Evolutionary conservation across 1,140 invertebrate genomes (phyloP).

Genomic region (Hirudo medicinalis): DNA sequence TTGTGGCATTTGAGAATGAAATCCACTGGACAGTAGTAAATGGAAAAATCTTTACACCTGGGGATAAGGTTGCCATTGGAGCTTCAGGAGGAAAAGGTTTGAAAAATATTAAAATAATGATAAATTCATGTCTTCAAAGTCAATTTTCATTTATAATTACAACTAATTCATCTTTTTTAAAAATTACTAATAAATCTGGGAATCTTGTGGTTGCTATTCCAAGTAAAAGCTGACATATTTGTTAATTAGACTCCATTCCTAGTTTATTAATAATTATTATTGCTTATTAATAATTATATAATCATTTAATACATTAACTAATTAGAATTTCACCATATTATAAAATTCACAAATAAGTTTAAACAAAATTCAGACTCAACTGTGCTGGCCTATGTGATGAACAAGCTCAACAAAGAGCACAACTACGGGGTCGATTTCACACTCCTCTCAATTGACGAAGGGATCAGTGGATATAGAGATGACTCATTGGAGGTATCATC

Average conservation of each 20-base stretch:
- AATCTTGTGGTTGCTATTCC: no score
- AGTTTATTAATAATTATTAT: no score
- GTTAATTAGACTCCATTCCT: neutral
- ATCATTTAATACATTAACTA: neutral
- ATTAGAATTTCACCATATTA: neutral
- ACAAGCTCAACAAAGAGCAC: slow-evolving; percentile 76
- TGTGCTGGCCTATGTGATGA: slow-evolving; percentile 75
- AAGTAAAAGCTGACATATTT: no score
- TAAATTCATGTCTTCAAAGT: neutral
- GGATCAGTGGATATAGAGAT: slow-evolving; percentile 93
- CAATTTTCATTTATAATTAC: no score
- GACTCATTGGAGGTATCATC: slow-evolving; percentile 69
- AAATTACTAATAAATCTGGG: no score
- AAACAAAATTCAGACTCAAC: slow-evolving; percentile 69
- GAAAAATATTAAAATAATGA: neutral
- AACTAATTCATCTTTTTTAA: no score
- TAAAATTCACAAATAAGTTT: neutral
- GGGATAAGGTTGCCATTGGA: slow-evolving; percentile 80
- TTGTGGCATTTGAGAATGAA: slow-evolving; percentile 83
- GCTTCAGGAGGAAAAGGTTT: slow-evolving; percentile 85
- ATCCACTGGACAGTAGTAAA: slow-evolving; percentile 82
- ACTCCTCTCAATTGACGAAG: slow-evolving; percentile 93
- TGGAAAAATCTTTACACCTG: slow-evolving; percentile 68
- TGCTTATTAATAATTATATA: neutral
- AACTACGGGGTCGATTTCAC: slow-evolving; percentile 81